A percentile compares a stretch with the other conserved stretches of the same genome.
Conservation (phyloP, 2,888 invertebrate genomes). For the Panzeria rudis region DNA sequence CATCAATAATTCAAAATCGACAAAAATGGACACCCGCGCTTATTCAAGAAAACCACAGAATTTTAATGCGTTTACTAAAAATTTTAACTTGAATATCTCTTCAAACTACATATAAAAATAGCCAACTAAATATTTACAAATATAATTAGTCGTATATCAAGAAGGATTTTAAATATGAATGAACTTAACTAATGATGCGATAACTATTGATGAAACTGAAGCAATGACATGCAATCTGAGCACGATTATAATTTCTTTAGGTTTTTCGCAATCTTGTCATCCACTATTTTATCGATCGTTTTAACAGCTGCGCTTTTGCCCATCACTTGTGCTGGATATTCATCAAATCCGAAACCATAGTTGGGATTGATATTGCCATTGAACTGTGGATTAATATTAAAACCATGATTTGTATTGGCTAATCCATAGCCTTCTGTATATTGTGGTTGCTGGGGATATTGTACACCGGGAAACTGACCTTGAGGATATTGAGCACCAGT, state of each 20-base stretch:
- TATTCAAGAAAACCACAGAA: too few species aligned
- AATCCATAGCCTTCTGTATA: slow-evolving; percentile 80
- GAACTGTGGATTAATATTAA: slow-evolving; percentile 48
- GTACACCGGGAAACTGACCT: slow-evolving; percentile 73
- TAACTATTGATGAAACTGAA: not conserved
- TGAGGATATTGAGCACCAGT: slow-evolving; percentile 69
- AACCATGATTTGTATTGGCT: slow-evolving; percentile 66
- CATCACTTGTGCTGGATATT: slow-evolving; percentile 74
- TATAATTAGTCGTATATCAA: slow-evolving; percentile 3
- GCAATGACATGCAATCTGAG: not conserved
- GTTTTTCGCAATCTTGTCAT: slow-evolving; percentile 77
- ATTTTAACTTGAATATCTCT: not conserved
- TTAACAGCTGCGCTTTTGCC: slow-evolving; percentile 76
- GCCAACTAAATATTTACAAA: not conserved
- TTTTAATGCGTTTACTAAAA: too few species aligned
- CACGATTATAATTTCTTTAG: slow-evolving; percentile 64
- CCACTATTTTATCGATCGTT: slow-evolving; percentile 71
- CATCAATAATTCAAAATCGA: too few species aligned
- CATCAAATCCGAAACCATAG: slow-evolving; percentile 75
- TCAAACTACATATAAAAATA: not conserved
- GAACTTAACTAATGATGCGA: slow-evolving; percentile 8
- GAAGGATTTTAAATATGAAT: slow-evolving; percentile 3
- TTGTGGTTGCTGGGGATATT: slow-evolving; percentile 65
- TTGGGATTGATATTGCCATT: slow-evolving; percentile 55
- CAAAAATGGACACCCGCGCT: too few species aligned